phyloP scores from a whole-genome alignment of 2,888 invertebrate species.

The Bimastos eiseni region DNA sequence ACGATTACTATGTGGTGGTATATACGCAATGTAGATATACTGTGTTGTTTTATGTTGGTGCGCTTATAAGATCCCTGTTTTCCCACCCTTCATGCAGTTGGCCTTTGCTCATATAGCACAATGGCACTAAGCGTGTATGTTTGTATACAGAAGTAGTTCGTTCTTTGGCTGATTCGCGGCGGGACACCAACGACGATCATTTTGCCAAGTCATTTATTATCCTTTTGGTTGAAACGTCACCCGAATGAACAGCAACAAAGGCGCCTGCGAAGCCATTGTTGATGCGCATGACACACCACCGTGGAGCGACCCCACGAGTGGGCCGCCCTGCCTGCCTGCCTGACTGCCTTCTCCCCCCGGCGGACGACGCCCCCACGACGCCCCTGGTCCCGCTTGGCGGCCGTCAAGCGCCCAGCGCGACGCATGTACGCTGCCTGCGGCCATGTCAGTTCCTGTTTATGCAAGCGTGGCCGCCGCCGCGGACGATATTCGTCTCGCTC shows the following conservation, averaged over 20 bases:
- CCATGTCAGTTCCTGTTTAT: constrained; percentile 3
- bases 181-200: not conserved
- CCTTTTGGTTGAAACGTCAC: not conserved
- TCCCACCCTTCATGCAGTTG: not conserved
- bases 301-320: constrained; percentile 4
- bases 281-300: constrained; percentile 21
- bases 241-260: constrained; percentile 15
- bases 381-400: not conserved
- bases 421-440: constrained; percentile 15
- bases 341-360: not conserved
- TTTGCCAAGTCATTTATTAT: constrained; percentile 8
- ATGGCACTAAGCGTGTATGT: not conserved
- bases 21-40: not conserved
- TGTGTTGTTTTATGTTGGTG: no score
- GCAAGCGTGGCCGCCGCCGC: not conserved
- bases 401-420: not conserved
- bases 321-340: not conserved
- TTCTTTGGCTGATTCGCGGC: not conserved
- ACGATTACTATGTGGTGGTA: no score
- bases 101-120: not conserved
- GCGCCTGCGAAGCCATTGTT: constrained; percentile 15
- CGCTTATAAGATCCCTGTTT: not conserved
- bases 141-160: not conserved
- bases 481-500: not conserved
- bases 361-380: constrained; percentile 9